phyloP scores from a whole-genome alignment of 2,888 invertebrate species.

The Eupithecia abbreviata region DNA sequence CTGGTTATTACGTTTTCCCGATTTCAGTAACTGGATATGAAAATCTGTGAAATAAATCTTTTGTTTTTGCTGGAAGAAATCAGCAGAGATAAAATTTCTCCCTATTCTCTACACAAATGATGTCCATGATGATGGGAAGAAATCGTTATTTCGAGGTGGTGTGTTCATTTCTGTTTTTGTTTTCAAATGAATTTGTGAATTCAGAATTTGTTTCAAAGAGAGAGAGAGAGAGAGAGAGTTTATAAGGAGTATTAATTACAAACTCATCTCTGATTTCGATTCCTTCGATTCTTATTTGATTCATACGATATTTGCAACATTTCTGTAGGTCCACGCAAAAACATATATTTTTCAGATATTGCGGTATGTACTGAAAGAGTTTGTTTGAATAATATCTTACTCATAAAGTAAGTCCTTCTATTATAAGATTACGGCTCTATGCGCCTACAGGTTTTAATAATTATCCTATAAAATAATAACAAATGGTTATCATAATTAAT shows the following conservation, averaged over 20 bases:
- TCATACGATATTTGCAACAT: neutral
- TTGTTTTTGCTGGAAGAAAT: neutral
- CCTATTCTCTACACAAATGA: neutral
- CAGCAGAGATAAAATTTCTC: neutral
- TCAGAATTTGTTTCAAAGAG: neutral
- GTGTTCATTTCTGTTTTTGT: neutral
- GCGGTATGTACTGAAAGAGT: neutral
- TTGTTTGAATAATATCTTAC: neutral
- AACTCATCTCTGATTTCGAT: neutral
- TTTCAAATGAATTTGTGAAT: neutral
- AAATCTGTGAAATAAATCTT: neutral
- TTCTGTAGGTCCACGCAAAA: neutral
- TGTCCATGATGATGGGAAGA: neutral
- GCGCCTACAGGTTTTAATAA: neutral
- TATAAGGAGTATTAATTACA: neutral
- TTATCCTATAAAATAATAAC: neutral
- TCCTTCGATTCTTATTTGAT: neutral
- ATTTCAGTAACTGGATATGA: constrained; percentile 32
- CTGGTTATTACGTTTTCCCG: constrained; percentile 51
- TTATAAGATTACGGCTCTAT: constrained; percentile 6
- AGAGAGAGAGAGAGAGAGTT: neutral
- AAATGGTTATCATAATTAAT: neutral
- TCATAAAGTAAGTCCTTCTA: neutral
- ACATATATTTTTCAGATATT: neutral
- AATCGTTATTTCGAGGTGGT: neutral